Evolutionary conservation across 2,888 invertebrate genomes (phyloP), one percentile per base, ranked within the genome.

Genomic region (Platypus cylindrus): DNA sequence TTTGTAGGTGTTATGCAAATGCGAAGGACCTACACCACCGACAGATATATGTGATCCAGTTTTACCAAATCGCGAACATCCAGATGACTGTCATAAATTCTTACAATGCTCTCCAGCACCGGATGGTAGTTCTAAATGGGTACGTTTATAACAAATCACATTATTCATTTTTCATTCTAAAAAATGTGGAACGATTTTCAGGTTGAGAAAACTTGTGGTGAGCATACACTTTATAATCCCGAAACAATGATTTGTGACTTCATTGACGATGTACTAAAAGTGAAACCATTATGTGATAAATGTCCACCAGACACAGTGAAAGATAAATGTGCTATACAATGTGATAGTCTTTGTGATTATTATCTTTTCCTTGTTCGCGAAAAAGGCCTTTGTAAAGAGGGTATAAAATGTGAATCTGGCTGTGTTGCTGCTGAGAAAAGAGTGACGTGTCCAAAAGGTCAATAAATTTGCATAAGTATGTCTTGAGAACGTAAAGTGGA

Each of bases 321-420:
- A 67, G 65, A 68, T 1, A 64, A 73, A 0, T 87, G 87, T 52
- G 81, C 79, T 0, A 73, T 77, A 48, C 67, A 71, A 7, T 89
- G 89, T 54, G 70, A 75, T 42, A 67, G 70, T 38, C 62, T 82
- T 1, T 89, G 89, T 51, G 64, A 74, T 33, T 72, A 73, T 52
- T 84, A 75, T 55, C 65, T 64, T 23, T 60, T 66, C 32, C 34
- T 47, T 1, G 46, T 71, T 9, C 49, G 56, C 32, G 45, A 54
- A 2, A 49, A 57, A 11, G 68, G 66, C 1, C 46, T 60, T 13
- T 74, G 73, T 46, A 37, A 43, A n/a, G 49, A 54, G 2, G 60
- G 63, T 33, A 54, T 64, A 48, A 64, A 65, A 33, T 59, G 60
- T 34, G 54, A 55, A 41, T 37, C 51, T 32, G 59, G 58, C 15